Base-by-base conservation (phyloP, 2,113 vertebrate genomes). In the Montifringilla adamsi region DNA sequence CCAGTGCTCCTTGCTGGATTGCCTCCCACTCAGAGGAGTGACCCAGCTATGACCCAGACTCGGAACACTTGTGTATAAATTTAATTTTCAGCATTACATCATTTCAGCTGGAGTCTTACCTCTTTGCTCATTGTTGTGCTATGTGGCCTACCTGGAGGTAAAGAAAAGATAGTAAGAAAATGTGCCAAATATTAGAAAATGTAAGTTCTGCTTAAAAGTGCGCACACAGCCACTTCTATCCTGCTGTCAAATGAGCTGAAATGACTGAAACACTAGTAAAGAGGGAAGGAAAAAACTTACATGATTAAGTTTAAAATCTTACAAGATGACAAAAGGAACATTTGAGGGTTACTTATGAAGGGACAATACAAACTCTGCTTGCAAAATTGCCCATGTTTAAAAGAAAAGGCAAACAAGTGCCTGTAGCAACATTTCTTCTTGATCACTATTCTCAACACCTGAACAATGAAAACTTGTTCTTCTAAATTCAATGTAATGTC, bases 41-140 rank as follows among this genome's bases (percentile, higher is more conserved):
- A 97, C 95, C 95, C 76, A 75, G 93, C 92, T 93, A 4, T 94
- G 95, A 96, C 96, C 94, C 93, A 90, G 90, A 27, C 67, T 94
- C 55, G 3, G 75, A 95, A 94, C 68, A 80, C 85, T 97, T 93
- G 75, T 93, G 93, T 86, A 64, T 95, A 95, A 93, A 91, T 93
- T 96, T 94, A 95, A 95, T 95, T 94, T 95, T 95, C 90, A 96
- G 79, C 87, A 88, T 93, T 96, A 95, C 95, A 81, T 96, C 90
- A 93, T 93, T 97, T 95, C 87, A 94, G 74, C 63, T 5, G 56
- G 52, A 93, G 70, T 86, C 68, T 93, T 81, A 91, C 94, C 59
- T 93, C 82, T 94, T 89, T 83, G 78, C 94, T 96, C 92, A 90
- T 75, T 88, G 59, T 60, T 90, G 79, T 90, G 90, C 88, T 94